Evolutionary conservation across 2,888 invertebrate species (phyloP).

Genomic region (Acanthopleura granulata): DNA sequence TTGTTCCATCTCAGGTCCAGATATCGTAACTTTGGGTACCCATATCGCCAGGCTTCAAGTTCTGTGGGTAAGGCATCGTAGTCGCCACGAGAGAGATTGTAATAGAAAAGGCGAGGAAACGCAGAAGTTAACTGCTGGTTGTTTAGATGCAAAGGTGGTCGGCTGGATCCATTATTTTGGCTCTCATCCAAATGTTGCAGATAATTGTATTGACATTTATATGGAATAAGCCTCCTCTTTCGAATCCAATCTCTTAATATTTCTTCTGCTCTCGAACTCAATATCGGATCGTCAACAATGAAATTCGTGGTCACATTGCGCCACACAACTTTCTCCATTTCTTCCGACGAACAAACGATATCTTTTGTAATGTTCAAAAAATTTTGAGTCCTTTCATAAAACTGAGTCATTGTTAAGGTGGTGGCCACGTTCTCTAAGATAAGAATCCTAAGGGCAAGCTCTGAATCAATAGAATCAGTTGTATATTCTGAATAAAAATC

Average conservation of each 20-base stretch:
- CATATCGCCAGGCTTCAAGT: slow-evolving; percentile 41
- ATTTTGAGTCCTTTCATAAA: not conserved
- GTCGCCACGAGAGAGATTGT: not conserved
- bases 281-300: not conserved
- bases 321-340: not conserved
- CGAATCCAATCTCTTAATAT: not conserved
- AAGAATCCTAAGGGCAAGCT: not conserved
- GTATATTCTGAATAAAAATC: slow-evolving; percentile 25
- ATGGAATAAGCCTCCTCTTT: slow-evolving; percentile 22
- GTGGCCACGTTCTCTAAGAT: not conserved
- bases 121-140: slow-evolving; percentile 8
- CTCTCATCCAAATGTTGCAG: slow-evolving; percentile 42
- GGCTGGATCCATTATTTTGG: too few species aligned
- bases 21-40: slow-evolving; percentile 42
- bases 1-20: slow-evolving; percentile 48
- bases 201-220: slow-evolving; percentile 36
- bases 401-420: not conserved
- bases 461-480: not conserved
- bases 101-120: not conserved
- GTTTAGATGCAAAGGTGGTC: too few species aligned
- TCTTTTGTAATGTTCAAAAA: not conserved
- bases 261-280: not conserved
- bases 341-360: not conserved
- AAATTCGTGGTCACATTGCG: not conserved
- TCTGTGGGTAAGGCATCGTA: slow-evolving; percentile 28